Evolutionary conservation across 2,888 invertebrate genomes (phyloP).

Genomic region (Ophioninae sp.): DNA sequence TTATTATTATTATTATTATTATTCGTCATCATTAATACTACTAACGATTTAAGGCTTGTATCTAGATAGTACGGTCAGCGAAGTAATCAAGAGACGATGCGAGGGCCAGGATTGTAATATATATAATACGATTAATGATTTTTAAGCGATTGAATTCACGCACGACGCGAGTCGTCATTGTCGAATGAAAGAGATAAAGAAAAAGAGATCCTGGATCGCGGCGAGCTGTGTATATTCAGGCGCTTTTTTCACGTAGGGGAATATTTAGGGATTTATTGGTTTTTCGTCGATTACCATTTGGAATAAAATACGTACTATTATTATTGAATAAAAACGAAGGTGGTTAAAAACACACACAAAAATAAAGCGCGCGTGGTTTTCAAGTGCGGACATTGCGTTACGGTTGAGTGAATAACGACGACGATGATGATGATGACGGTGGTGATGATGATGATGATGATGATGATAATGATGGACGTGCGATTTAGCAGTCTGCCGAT

Average conservation of each 20-base stretch:
- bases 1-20: constrained; percentile 36
- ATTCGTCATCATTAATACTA: constrained; percentile 67
- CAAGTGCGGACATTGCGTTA: constrained; percentile 39
- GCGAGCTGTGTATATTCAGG: constrained; percentile 64
- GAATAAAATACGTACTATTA: constrained; percentile 47
- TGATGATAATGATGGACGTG: constrained; percentile 43
- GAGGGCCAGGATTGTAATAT: constrained; percentile 68
- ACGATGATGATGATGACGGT: constrained; percentile 38
- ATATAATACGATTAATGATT: constrained; percentile 64
- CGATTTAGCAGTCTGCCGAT: constrained; percentile 51
- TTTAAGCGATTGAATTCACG: constrained; percentile 48
- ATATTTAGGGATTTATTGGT: constrained; percentile 50
- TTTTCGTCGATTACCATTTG: constrained; percentile 61
- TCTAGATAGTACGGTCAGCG: constrained; percentile 65
- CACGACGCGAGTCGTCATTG: constrained; percentile 54
- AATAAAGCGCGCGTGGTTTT: constrained; percentile 22
- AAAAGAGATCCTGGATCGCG: constrained; percentile 42
- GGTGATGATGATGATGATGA: constrained; percentile 46
- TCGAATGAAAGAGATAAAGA: constrained; percentile 22
- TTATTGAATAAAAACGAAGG: constrained; percentile 10
- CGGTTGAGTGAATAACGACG: constrained; percentile 36
- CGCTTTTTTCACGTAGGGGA: constrained; percentile 64
- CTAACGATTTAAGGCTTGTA: constrained; percentile 69
- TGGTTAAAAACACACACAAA: constrained; percentile 5
- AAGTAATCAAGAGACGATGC: constrained; percentile 32